A percentile compares a stretch with the other conserved stretches of the same genome.
Conservation (phyloP, 2,888 invertebrate species). For the Polyommatus icarus region DNA sequence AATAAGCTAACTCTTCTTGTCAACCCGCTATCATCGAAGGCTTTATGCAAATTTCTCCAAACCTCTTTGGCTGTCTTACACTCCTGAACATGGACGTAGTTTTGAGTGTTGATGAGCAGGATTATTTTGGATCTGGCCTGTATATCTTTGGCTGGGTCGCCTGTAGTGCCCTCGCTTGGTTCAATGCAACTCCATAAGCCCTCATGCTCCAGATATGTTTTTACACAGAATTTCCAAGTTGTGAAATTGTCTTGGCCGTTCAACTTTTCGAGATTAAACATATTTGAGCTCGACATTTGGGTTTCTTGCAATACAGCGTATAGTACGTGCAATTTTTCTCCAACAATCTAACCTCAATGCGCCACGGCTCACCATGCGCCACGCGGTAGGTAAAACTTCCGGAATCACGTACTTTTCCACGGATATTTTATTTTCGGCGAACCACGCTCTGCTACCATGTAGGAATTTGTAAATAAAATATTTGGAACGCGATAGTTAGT, state of each 20-base stretch:
- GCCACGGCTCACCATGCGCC: too few species aligned
- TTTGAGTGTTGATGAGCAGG: constrained; percentile 16
- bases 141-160: constrained; percentile 15
- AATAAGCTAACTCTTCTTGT: constrained; percentile 38
- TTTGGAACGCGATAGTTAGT: too few species aligned
- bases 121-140: background rate
- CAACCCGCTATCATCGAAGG: constrained; percentile 39
- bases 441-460: constrained; percentile 12
- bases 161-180: background rate
- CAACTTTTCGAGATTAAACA: constrained; percentile 24
- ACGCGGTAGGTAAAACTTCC: background rate
- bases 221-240: constrained; percentile 22
- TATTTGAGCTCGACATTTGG: background rate
- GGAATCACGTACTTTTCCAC: background rate
- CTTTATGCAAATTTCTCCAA: constrained; percentile 38
- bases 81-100: constrained; percentile 40
- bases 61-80: constrained; percentile 40
- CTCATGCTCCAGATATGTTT: constrained; percentile 23
- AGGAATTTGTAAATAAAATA: background rate
- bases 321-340: background rate
- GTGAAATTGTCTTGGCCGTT: constrained; percentile 22
- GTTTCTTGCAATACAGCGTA: too few species aligned
- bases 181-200: constrained; percentile 20
- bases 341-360: background rate
- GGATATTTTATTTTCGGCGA: background rate